Base-by-base conservation (phyloP, 1,140 invertebrate genomes). In the Drosophila micromelanica region DNA sequence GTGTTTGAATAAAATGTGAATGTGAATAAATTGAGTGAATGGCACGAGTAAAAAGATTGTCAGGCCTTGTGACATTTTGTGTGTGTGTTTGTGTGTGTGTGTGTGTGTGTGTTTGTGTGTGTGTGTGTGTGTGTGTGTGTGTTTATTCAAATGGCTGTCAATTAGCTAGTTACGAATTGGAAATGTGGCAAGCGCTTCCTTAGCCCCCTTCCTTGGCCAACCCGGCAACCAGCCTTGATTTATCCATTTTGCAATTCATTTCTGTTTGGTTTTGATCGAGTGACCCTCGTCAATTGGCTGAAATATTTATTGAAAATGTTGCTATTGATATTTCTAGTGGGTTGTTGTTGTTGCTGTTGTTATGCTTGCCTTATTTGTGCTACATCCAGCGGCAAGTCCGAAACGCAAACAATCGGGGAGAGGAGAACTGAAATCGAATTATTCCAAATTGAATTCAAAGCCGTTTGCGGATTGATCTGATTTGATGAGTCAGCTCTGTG, bases 241-340 rank as follows among this genome's bases (percentile, higher is more conserved):
- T 40, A 13, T n/a, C 38, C 11, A 42, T 61, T 49, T 46, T 37
- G 51, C 62, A 32, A 45, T 57, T 68, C 78, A 73, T 57, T 43
- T 42, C 49, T 76, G 80, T 76, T 84, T 72, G 76, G 48, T 57
- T 49, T 62, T 30, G 15, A 72, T 67, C 56, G 64, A 78, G 52
- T 56, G 62, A 82, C 72, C 73, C 80, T 80, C 68, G 73, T 80
- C 78, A 78, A 78, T 65, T 74, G 17, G 59, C 48, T 23, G 15
- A 37, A 46, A 35, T 55, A 43, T 65, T 56, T 54, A 42, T 68
- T 68, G 27, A 42, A 37, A 35, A 27, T 48, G 8, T 46, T 38
- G 59, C 13, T 60, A 40, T 17, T 61, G 45, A 54, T 46, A 64
- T 43, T 57, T 49, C 43, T 17, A 56, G 20, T 27, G 4, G 23